Base-by-base conservation (phyloP, 2,888 invertebrate genomes). In the Theretra japonica region DNA sequence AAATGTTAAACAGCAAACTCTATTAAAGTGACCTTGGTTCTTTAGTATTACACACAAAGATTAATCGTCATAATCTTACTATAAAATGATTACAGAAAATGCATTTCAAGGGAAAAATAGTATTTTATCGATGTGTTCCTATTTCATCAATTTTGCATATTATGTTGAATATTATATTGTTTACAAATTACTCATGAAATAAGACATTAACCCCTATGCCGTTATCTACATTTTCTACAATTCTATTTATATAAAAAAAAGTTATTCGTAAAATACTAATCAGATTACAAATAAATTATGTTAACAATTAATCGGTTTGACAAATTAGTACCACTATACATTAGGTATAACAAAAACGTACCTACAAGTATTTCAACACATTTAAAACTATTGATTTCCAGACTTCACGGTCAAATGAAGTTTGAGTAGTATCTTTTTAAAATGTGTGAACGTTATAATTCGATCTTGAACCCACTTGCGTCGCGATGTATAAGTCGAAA, bases 1-100 rank as follows among this genome's bases (percentile, higher is more conserved):
- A 94, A 94, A 94, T 90, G 91, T 94, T 90, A 89, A 92, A 92
- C 89, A 89, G 90, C 88, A 89, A 91, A 91, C 86, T 86, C 88
- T 90, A 90, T 88, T 86, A 87, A 75, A 90, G 87, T 89, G 88
- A 87, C 88, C 84, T 93, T 93, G 93, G 94, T 94, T 93, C 92
- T 89, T 92, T 90, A 88, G 82, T 84, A 86, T 88, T 87, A 88
- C 86, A 90, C 70, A 88, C 88, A 90, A 86, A 41, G 41, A 65
- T 56, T 65, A 56, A 53, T 53, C n/a, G 25, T 23, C 7, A 68
- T 53, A 28, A 69, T 69, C 53, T 69, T 53, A 56, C 68, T 25
- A 19, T 50, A 69, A 69, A 69, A 57, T 25, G 58, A 58, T 58
- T 58, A 57, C 28, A 30, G 33, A 70, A 65, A 65, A 48, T 48